Evolutionary conservation across 1,140 invertebrate genomes (phyloP).

Genomic region (Ips typographus): DNA sequence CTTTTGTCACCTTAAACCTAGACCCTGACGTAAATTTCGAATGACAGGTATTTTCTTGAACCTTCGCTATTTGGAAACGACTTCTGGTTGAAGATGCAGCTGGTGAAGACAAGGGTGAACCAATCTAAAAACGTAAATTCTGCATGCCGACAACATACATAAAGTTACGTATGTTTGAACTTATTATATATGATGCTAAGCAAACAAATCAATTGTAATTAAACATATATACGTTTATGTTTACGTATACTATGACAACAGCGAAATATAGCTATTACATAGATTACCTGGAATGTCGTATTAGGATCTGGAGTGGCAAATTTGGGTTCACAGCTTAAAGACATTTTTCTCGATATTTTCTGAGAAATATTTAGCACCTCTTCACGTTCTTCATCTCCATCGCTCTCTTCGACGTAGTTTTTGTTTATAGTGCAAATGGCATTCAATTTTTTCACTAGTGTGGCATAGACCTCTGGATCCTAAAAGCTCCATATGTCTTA

Average conservation of each 20-base stretch:
- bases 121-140: conserved; percentile 25
- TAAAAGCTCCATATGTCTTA: conserved; percentile 5
- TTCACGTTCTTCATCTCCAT: conserved; percentile 35
- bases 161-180: too few species aligned
- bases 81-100: conserved; percentile 35
- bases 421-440: conserved; percentile 48
- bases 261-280: not conserved
- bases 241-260: not conserved
- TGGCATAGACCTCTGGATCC: conserved; percentile 44
- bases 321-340: conserved; percentile 46
- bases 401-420: conserved; percentile 36
- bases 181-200: too few species aligned
- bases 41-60: conserved; percentile 24
- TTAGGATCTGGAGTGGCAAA: conserved; percentile 34
- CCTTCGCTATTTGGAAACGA: conserved; percentile 39
- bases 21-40: conserved; percentile 16
- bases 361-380: conserved; percentile 42
- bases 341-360: conserved; percentile 44
- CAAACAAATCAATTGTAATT: too few species aligned
- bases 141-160: too few species aligned
- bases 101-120: conserved; percentile 38
- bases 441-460: conserved; percentile 44
- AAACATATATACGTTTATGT: too few species aligned
- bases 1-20: conserved; percentile 40
- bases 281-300: conserved; percentile 32